Base-by-base conservation (phyloP, 2,888 invertebrate species). In the Drosophila rellima region DNA sequence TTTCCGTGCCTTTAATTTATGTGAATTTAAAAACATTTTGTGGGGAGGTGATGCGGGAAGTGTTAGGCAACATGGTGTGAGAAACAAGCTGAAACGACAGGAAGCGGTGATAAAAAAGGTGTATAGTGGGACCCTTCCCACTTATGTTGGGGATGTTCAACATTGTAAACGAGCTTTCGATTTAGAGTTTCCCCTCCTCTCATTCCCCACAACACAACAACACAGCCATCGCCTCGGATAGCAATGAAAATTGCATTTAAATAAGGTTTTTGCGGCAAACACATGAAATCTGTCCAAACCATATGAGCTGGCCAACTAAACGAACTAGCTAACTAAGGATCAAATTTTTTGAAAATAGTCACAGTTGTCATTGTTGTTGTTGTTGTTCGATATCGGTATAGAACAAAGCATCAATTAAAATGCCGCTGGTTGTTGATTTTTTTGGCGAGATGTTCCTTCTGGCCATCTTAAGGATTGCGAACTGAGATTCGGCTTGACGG, bases 1-100 rank as follows among this genome's bases (percentile, higher is more conserved):
- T 82, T 78, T 82, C 63, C 86, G 75, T 85, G 80, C 78, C 80
- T 85, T 82, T 85, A 83, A 83, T 85, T 83, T 83, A 83, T 85
- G 86, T 75, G 82, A 82, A 69, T 85, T 85, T 82, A 65, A 83
- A 82, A 67, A 63, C 76, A 76, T 73, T 76, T 57, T 69, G 60
- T 76, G 65, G 64, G 57, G 61, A 48, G 51, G 60, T 33, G 29
- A 33, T 23, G 11, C 18, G 39, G 26, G 37, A 18, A 37, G 48
- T 63, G 63, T 35, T 31, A 8, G 18, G 40, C 15, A 50, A 40
- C 13, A 4, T 50, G 42, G 39, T 35, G 42, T 47, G 54, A 51
- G 51, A 37, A 51, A 23, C 15, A 37, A 35, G 20, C 33, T n/a
- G 23, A 37, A 26, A 2, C 10, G 33, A 17, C 39, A 39, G 47